phyloP scores from a whole-genome alignment of 2,113 vertebrate genomes.

The Rhea pennata region DNA sequence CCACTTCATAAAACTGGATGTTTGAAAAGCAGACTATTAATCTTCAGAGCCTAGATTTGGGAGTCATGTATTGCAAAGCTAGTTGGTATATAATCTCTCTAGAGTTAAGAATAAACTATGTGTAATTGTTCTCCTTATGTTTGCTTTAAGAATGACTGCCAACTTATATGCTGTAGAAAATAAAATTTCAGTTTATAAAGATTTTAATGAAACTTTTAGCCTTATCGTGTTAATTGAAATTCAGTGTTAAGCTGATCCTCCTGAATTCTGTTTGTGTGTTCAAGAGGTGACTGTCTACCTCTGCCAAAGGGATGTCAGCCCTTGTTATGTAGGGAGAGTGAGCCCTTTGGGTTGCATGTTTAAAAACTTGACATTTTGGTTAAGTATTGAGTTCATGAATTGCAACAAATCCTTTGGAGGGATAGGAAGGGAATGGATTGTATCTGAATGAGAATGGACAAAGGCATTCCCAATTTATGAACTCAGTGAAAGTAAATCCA shows the following conservation, averaged over 20 bases:
- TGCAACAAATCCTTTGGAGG: not conserved
- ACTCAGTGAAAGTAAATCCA: not conserved
- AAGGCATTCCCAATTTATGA: not conserved
- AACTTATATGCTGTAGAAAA: not conserved
- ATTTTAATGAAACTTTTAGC: not conserved
- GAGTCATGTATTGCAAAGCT: not conserved
- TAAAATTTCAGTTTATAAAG: not conserved
- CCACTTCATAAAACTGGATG: not conserved
- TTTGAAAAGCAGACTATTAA: not conserved
- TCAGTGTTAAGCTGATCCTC: not conserved
- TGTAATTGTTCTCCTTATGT: not conserved
- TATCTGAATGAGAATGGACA: not conserved
- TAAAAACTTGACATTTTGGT: not conserved
- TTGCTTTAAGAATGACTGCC: not conserved
- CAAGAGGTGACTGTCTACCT: not conserved
- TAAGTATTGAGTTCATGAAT: not conserved
- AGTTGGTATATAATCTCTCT: not conserved
- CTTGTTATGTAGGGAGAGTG: not conserved
- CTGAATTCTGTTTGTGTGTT: not conserved
- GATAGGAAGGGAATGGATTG: not conserved
- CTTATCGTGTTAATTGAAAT: not conserved
- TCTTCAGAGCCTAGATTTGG: not conserved
- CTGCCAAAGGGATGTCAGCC: not conserved
- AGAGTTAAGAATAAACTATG: not conserved
- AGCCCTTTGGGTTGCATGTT: not conserved